Base-by-base conservation (phyloP, 2,113 vertebrate species). In the Callochromis pleurospilus region DNA sequence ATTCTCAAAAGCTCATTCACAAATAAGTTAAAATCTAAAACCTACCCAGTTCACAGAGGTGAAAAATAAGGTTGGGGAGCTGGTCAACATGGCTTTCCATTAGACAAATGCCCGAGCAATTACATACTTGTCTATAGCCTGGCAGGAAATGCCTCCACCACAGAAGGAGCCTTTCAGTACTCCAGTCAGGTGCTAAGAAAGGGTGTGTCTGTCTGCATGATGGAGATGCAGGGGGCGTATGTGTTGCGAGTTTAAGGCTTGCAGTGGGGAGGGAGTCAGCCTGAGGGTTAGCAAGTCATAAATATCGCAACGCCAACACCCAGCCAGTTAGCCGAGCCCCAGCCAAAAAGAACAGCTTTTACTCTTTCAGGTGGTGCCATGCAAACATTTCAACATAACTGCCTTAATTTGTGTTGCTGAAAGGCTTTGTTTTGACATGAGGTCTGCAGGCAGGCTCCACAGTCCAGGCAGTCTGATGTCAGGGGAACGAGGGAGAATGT, bases 81-180 rank as follows among this genome's bases (percentile, higher is more conserved):
- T 36, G 55, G 81, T 88, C 80, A 80, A 49, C 45, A 24, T 51
- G 82, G 79, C 80, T 82, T 84, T 70, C 45, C 24, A 80, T 89
- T 90, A 70, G 62, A 80, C 12, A 86, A 86, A n/a, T 19, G 5
- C 42, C 24, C 15, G 36, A 85, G 91, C 84, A 92, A 88, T 81
- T 85, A 80, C 45, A 47, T n/a, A 31, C 90, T 92, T 94, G 89
- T 91, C 81, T 79, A 40, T n/a, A 68, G 83, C 82, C 80, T 79
- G 53, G 60, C 12, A 85, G 45, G 60, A 56, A 86, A 86, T 40
- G 29, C 55, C 54, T 83, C 36, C 3, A 62, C 62, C 58, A 89
- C 84, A 88, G 60, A 91, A 83, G 86, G 55, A 87, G 58, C 15
- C 86, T 86, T 91, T 95, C 77, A 94, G 84, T 40, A 73, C 77